A percentile compares a stretch with the other conserved stretches of the same genome.
Conservation (phyloP, 1,140 invertebrate species). For the Bombus superbus region DNA sequence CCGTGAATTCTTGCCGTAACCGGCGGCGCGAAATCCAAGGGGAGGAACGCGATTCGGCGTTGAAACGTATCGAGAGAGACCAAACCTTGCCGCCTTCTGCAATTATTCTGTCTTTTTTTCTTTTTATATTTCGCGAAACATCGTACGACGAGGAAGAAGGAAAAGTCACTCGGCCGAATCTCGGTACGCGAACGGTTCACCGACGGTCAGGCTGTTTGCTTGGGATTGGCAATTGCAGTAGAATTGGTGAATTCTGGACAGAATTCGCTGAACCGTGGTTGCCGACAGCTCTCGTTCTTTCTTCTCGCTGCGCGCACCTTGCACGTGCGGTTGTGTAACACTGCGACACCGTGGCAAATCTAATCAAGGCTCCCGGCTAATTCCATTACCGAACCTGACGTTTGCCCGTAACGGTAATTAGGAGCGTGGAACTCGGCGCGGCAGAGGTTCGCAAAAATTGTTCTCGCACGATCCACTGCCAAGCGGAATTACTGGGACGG, state of each 20-base stretch:
- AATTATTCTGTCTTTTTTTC: too few species aligned
- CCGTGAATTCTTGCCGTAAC: too few species aligned
- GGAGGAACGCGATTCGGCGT: too few species aligned
- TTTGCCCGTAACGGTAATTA: neutral
- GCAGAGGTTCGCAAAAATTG: neutral
- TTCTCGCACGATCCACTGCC: neutral
- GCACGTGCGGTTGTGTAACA: neutral
- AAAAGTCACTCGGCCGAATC: neutral
- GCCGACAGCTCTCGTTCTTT: neutral
- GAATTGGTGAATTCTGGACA: neutral
- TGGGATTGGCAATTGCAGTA: conserved; percentile 9
- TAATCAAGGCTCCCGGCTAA: conserved; percentile 9
- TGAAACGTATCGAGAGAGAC: too few species aligned
- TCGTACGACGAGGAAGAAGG: neutral
- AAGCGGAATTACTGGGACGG: neutral
- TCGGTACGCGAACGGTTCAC: neutral
- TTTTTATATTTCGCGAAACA: too few species aligned
- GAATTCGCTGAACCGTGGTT: neutral
- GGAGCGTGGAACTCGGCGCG: too few species aligned
- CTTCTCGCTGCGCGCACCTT: too few species aligned
- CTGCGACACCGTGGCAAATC: neutral
- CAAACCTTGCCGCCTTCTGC: too few species aligned
- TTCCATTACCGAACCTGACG: conserved; percentile 3
- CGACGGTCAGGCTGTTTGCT: neutral
- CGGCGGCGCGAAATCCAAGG: neutral